phyloP scores from a whole-genome alignment of 2,797 vertebrate genomes.

The Gephyroberyx darwinii region DNA sequence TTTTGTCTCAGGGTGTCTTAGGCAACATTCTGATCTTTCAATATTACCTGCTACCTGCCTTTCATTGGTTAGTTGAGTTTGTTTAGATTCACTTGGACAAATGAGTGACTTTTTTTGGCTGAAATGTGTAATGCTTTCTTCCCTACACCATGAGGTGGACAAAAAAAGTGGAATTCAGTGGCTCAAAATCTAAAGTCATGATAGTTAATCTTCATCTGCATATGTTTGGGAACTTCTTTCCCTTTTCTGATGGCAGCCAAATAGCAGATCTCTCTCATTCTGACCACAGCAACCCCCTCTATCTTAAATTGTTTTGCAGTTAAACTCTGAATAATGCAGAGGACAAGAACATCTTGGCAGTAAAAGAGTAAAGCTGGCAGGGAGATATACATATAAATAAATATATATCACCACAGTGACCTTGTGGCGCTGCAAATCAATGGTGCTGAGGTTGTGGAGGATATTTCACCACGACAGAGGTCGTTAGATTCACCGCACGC shows the following conservation, averaged over 20 bases:
- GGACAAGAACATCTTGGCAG: conserved; percentile 35
- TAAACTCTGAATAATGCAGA: conserved; percentile 31
- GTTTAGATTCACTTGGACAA: conserved; percentile 20
- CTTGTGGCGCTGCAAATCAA: conserved; percentile 65
- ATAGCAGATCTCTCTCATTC: conserved; percentile 33
- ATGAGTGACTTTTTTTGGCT: conserved; percentile 27
- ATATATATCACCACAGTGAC: conserved; percentile 49
- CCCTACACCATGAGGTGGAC: conserved; percentile 9
- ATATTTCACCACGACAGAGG: conserved; percentile 67
- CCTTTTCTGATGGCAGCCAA: conserved; percentile 6
- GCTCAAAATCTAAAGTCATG: neutral
- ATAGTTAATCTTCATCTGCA: neutral
- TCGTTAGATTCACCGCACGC: conserved; percentile 53
- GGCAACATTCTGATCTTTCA: neutral
- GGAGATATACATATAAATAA: conserved; percentile 38
- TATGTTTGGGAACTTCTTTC: neutral
- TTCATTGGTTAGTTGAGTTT: conserved; percentile 17
- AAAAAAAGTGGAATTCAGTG: conserved; percentile 5
- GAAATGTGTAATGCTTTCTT: neutral
- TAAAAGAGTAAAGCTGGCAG: conserved; percentile 41
- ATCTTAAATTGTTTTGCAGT: conserved; percentile 26
- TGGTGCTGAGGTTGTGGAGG: conserved; percentile 41
- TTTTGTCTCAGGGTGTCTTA: too few relatives aligned
- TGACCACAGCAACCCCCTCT: conserved; percentile 15
- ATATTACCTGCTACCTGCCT: conserved; percentile 27